Evolutionary conservation across 92 coral and sea anemone species (phyloP).

Genomic region (Palythoa caribaeorum): DNA sequence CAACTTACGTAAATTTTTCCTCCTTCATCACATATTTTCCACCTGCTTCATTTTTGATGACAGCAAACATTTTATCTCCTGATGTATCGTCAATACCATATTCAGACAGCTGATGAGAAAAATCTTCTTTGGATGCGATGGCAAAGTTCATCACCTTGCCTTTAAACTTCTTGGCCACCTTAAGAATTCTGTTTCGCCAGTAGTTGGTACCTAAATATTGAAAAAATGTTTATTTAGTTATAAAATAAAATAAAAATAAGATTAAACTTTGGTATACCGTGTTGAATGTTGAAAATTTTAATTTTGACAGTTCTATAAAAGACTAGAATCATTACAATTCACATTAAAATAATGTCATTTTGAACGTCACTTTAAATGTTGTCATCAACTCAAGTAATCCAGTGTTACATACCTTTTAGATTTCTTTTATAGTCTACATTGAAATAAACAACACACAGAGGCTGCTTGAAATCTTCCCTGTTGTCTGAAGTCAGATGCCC

Average conservation of each 20-base stretch:
- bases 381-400: not conserved
- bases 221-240: not conserved
- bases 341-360: not conserved
- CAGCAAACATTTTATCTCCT: slow-evolving; percentile 61
- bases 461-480: slow-evolving; percentile 86
- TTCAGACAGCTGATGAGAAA: slow-evolving; percentile 1
- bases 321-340: not conserved
- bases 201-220: slow-evolving; percentile 80
- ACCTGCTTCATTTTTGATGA: slow-evolving; percentile 85
- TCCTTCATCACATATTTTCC: slow-evolving; percentile 86
- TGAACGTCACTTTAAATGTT: not conserved
- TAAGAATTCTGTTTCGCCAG: slow-evolving; percentile 96
- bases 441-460: slow-evolving; percentile 85
- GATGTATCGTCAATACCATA: slow-evolving; percentile 57
- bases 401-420: slow-evolving; percentile 70
- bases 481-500: slow-evolving; percentile 93
- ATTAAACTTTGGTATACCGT: too few relatives aligned
- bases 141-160: slow-evolving; percentile 88
- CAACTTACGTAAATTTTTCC: slow-evolving; percentile 81
- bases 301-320: too few relatives aligned
- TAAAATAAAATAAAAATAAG: not conserved
- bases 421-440: slow-evolving; percentile 81
- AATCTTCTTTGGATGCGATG: slow-evolving; percentile 70
- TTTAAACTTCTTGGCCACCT: slow-evolving; percentile 73
- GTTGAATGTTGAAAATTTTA: too few relatives aligned